These are phyloP conservation scores for Escarpia spicata DNA, from an alignment of 2,888 invertebrate species.

Conservation along the genomic window DNA sequence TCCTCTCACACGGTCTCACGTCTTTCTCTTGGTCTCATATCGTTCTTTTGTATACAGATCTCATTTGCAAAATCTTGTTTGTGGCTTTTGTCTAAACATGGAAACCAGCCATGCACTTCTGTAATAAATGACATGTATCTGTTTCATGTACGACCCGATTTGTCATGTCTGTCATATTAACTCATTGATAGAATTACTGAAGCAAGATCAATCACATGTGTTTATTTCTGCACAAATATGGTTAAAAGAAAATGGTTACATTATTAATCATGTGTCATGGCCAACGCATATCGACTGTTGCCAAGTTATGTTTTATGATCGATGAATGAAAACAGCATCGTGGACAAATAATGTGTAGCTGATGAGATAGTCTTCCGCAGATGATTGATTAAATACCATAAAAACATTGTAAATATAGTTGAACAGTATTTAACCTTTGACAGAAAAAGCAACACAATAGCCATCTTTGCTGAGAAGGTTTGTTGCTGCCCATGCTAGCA, in stretches of 20 bases:
- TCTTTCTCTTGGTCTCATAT: background rate
- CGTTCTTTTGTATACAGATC: background rate
- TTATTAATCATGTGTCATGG: background rate
- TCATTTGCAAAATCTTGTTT: background rate
- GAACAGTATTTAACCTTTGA: background rate
- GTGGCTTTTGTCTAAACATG: too few relatives aligned
- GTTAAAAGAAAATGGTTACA: background rate
- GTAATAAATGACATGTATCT: background rate
- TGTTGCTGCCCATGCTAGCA: background rate
- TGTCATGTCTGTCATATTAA: background rate
- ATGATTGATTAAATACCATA: background rate
- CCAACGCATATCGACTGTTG: background rate
- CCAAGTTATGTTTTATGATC: background rate
- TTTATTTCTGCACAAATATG: background rate
- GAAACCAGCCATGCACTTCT: background rate
- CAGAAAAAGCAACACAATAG: background rate
- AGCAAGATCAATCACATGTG: background rate
- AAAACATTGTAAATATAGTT: background rate
- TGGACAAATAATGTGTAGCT: too few relatives aligned
- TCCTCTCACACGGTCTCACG: background rate
- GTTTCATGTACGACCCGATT: background rate
- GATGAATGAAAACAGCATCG: background rate
- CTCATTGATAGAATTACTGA: background rate
- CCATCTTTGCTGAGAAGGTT: background rate
- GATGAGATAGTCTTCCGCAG: too few relatives aligned